Conservation (phyloP, 1,140 invertebrate species). For the Diorhabda elongata region DNA sequence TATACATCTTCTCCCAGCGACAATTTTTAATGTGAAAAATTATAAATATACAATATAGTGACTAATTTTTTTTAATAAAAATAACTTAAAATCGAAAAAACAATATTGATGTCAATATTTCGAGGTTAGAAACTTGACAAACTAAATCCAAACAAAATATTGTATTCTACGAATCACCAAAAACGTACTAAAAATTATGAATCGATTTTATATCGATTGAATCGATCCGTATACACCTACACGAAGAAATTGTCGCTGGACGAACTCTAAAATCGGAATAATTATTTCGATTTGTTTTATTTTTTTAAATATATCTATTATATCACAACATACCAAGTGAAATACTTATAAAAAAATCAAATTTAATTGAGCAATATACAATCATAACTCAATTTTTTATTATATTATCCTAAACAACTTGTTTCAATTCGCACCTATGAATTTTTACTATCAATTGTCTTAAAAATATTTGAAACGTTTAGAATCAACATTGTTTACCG, state of each 20-base stretch:
- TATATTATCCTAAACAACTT: slow-evolving; percentile 40
- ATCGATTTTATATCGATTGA: no score
- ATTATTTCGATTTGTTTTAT: slow-evolving; percentile 17
- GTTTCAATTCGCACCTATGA: slow-evolving; percentile 34
- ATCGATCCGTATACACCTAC: no score
- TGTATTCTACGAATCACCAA: no score
- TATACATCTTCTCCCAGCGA: slow-evolving; percentile 22
- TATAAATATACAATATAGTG: slow-evolving; percentile 25
- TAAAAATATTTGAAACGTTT: slow-evolving; percentile 36
- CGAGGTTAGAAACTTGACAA: no score
- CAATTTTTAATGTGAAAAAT: slow-evolving; percentile 8
- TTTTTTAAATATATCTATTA: slow-evolving; percentile 27
- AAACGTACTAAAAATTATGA: no score
- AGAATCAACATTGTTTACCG: not conserved
- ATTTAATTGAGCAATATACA: slow-evolving; percentile 44
- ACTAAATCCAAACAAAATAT: no score
- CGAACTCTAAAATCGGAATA: not conserved
- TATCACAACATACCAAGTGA: slow-evolving; percentile 33
- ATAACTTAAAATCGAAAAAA: no score
- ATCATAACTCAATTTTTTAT: slow-evolving; percentile 41
- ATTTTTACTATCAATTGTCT: slow-evolving; percentile 35
- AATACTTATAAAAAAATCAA: slow-evolving; percentile 31
- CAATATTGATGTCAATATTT: no score
- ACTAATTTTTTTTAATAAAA: no score
- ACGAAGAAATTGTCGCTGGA: no score